Base-by-base conservation (phyloP, 2,113 vertebrate species). In the Sakesphorus luctuosus region DNA sequence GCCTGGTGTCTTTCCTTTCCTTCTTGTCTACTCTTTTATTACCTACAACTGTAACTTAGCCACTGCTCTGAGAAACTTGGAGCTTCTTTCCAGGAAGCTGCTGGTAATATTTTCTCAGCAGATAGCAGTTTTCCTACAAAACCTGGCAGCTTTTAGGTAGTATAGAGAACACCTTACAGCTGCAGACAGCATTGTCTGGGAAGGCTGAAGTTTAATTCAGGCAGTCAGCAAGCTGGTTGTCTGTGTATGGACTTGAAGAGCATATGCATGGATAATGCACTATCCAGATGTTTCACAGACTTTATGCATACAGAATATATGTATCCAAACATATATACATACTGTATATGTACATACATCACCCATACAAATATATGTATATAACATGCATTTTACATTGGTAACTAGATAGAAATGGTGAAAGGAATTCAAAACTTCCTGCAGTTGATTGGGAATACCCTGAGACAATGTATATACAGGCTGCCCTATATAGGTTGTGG, bases 251-350 rank as follows among this genome's bases (percentile, higher is more conserved):
- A 75, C 67, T 93, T 92, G 84, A 92, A 84, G 83, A 68, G 59
- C 29, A 67, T 61, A 49, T 74, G 38, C 28, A 85, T 66, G 84
- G 18, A 58, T 87, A 95, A 96, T 40, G 71, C 26, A 66, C 33
- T 90, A 87, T 47, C 89, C 87, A 96, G 95, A 87, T 73, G 81
- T 80, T 94, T 68, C 71, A 62, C 79, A 89, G 78, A 66, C 18
- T 90, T 85, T 28, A 80, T 67, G 62, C 23, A 46, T 46, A 50
- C 5, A 77, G n/a, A 80, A 92, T 69, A 90, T 17, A 80, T 31
- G 62, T 12, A 46, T 69, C 40, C 77, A 79, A 40, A 38, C 28
- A 93, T 47, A 67, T 35, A 67, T 44, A 33, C 11, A 36, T 47
- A 29, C 2, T 40, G 31, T 16, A 28, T 47, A 85, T n/a, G 46